Conservation (phyloP, 2,113 vertebrate species). For the Chaenocephalus aceratus region DNA sequence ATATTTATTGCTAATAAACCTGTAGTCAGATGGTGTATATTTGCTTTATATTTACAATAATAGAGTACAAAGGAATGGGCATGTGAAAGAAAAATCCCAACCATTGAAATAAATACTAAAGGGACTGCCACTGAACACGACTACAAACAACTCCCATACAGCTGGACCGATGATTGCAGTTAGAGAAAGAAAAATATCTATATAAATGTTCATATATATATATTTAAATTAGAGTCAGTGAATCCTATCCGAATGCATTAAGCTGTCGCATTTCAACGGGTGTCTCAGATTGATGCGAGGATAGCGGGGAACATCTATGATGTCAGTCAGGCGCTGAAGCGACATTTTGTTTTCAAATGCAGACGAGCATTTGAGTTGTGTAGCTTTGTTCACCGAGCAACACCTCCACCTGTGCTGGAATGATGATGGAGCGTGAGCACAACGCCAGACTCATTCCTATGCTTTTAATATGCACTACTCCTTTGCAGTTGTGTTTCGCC, state of each 20-base stretch:
- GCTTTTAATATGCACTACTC: constrained; percentile 56
- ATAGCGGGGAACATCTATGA: constrained; percentile 51
- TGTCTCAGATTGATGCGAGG: constrained; percentile 12
- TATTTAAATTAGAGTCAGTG: constrained; percentile 76
- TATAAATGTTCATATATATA: constrained; percentile 70
- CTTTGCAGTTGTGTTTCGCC: constrained; percentile 56
- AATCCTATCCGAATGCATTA: constrained; percentile 65
- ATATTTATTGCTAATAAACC: constrained; percentile 93
- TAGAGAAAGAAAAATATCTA: constrained; percentile 54
- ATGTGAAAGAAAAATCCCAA: constrained; percentile 83
- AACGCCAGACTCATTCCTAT: constrained; percentile 62
- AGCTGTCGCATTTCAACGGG: constrained; percentile 50
- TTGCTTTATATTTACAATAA: constrained; percentile 89
- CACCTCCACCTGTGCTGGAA: constrained; percentile 44
- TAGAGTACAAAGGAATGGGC: constrained; percentile 84
- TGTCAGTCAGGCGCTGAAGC: constrained; percentile 55
- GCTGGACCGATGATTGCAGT: constrained; percentile 76
- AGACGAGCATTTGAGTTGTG: constrained; percentile 37
- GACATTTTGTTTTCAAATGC: constrained; percentile 37
- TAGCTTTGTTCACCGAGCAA: constrained; percentile 46
- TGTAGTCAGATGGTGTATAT: constrained; percentile 88
- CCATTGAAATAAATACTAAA: constrained; percentile 88
- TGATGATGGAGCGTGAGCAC: constrained; percentile 44
- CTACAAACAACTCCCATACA: constrained; percentile 80
- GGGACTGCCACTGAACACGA: constrained; percentile 83